Base-by-base conservation (phyloP, 2,888 invertebrate species). In the Odontomyia ornata region DNA sequence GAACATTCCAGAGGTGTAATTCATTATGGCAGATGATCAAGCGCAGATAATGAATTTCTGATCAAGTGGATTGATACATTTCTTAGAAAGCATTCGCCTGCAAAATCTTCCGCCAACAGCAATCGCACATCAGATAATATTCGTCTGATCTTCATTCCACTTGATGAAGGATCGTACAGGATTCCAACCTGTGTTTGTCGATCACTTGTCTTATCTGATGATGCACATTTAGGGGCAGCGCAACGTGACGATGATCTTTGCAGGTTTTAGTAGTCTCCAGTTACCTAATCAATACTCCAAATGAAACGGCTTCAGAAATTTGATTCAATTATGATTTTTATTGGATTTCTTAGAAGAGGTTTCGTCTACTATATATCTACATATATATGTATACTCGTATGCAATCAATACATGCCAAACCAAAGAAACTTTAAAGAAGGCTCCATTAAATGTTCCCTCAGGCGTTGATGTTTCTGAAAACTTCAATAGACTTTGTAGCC, bases 11-110 rank as follows among this genome's bases (percentile, higher is more conserved):
- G 9, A 36, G 36, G 36, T 36, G 9, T 9, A 36, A 36, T 52
- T 52, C 52, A 52, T 36, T 36, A 36, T 52, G 15, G 13, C 4
- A 52, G 15, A 4, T 52, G 52, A 52, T 52, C 52, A 52, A 52
- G n/a, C n/a, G 18, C 52, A 52, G 18, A 52, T 52, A 13, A 18
- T 13, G 13, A 52, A 52, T 15, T n/a, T 15, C 36, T 36, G 36
- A 36, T 36, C 36, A 36, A 36, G 36, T 36, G 36, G 36, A 36
- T 36, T 36, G 36, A 36, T 36, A 36, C 36, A 36, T 52, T 52
- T 52, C 52, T 52, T 52, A 52, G 52, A 52, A 52, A 52, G 52
- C 52, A 52, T 9, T 52, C 7, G 52, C 18, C n/a, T 52, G 52
- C 18, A 15, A 52, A 52, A 52, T 52, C 15, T 15, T 15, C 13